Percentiles rank a stretch among this genome's conserved stretches.
Conservation (phyloP, 2,113 vertebrate species). For the Laticauda colubrina region DNA sequence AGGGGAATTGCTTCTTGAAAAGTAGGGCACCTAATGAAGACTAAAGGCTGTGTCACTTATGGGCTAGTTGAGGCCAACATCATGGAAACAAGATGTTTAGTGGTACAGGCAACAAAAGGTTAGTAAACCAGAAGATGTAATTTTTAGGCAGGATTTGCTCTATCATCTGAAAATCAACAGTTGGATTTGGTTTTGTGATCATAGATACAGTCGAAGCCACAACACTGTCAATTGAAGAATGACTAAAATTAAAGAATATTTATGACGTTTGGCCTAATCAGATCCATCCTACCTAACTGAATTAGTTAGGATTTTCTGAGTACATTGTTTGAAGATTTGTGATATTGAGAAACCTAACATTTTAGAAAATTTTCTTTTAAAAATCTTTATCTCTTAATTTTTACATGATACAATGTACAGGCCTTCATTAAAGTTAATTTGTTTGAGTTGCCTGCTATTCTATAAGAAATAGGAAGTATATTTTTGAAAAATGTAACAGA, state of each 20-base stretch:
- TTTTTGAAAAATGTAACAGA: conserved; percentile 49
- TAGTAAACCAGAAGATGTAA: background rate
- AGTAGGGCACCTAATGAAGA: background rate
- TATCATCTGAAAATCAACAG: background rate
- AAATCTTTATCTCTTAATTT: background rate
- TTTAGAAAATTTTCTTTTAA: background rate
- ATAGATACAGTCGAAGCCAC: background rate
- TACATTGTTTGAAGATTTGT: background rate
- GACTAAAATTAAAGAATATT: background rate
- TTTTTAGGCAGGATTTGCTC: background rate
- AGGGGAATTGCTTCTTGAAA: background rate
- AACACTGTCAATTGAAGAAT: background rate
- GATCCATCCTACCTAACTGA: background rate
- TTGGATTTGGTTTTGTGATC: background rate
- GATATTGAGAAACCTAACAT: background rate
- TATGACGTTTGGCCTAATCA: background rate
- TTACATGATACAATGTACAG: background rate
- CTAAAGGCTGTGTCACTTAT: background rate
- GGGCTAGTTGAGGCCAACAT: background rate
- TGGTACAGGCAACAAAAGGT: background rate
- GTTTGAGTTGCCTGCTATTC: conserved; percentile 19
- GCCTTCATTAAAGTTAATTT: conserved; percentile 22
- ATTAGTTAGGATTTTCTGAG: background rate
- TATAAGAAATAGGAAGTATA: conserved; percentile 55
- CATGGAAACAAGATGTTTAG: background rate